These are phyloP conservation scores for Tineola bisselliella DNA, from an alignment of 2,888 invertebrate species.

Conservation along the genomic window DNA sequence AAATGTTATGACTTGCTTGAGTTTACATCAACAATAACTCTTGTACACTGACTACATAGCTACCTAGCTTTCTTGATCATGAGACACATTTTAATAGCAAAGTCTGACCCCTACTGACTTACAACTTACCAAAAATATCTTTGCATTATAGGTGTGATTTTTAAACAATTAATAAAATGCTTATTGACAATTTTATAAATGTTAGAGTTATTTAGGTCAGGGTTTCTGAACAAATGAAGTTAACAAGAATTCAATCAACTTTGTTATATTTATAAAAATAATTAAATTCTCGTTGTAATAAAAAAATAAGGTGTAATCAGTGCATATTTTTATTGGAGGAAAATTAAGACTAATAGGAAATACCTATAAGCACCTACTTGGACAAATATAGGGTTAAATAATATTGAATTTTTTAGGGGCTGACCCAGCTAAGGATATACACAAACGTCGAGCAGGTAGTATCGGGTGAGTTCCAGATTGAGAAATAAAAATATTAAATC, in stretches of 20 bases:
- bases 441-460: constrained; percentile 81
- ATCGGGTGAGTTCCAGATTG: constrained; percentile 74
- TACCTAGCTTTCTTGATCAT: background rate
- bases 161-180: background rate
- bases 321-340: background rate
- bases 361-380: background rate
- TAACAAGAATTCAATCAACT: background rate
- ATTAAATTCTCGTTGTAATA: background rate
- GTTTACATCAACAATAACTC: background rate
- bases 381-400: background rate
- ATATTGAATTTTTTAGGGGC: constrained; percentile 67
- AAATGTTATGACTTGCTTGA: no score
- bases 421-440: constrained; percentile 82
- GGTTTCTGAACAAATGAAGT: background rate
- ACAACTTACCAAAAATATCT: background rate
- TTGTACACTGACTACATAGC: background rate
- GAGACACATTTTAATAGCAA: background rate
- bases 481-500: background rate
- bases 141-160: background rate
- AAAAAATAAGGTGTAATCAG: background rate
- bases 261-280: background rate
- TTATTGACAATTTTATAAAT: background rate
- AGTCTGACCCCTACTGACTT: constrained; percentile 10
- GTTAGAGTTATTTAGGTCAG: constrained; percentile 7
- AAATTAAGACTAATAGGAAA: background rate